These are phyloP conservation scores for Drosophila anomalata DNA, from an alignment of 2,888 invertebrate species.

Conservation along the genomic window DNA sequence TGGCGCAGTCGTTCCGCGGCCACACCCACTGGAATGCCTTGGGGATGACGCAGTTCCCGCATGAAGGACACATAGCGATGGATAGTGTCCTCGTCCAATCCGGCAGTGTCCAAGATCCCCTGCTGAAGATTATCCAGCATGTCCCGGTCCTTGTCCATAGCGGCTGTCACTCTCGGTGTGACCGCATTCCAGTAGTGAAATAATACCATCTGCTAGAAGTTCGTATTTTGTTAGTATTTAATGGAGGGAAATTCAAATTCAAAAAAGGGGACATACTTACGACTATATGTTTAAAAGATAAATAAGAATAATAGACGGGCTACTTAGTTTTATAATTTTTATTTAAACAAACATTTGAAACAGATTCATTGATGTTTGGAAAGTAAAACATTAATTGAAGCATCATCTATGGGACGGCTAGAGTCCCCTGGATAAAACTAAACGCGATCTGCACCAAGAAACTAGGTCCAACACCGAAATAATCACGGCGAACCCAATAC, in stretches of 20 bases:
- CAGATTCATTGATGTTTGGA: neutral
- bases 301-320: too few species aligned
- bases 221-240: neutral
- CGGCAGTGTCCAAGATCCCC: slow-evolving; percentile 1
- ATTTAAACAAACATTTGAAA: neutral
- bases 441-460: slow-evolving; percentile 18
- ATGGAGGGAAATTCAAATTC: neutral
- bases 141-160: slow-evolving; percentile 54
- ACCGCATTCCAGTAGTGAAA: neutral
- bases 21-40: neutral
- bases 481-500: slow-evolving; percentile 9
- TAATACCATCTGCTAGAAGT: neutral
- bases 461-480: slow-evolving; percentile 6
- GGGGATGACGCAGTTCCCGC: slow-evolving; percentile 30
- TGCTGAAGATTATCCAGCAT: slow-evolving; percentile 21
- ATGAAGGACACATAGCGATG: slow-evolving; percentile 53
- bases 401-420: slow-evolving; percentile 7
- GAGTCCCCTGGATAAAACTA: slow-evolving; percentile 1
- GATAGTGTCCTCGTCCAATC: slow-evolving; percentile 7
- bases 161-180: slow-evolving; percentile 6
- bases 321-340: neutral
- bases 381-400: slow-evolving; percentile 25
- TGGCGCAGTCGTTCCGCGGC: slow-evolving; percentile 44
- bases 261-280: too few species aligned
- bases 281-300: too few species aligned